Base-by-base conservation (phyloP, 2,888 invertebrate species). In the Rambutsinella grinnellia region DNA sequence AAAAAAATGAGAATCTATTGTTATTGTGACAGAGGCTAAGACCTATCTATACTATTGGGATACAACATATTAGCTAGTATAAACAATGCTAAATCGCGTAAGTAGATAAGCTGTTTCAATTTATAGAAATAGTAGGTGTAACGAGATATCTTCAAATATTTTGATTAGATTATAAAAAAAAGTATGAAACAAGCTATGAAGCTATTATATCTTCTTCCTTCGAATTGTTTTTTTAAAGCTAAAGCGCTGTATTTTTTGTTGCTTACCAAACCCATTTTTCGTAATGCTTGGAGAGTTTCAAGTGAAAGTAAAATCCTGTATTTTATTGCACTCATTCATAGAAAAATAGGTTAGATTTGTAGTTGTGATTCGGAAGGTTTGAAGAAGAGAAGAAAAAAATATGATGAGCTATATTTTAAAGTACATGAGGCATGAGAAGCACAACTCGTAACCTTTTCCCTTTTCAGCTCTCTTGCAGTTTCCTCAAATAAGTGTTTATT, bases 321-420 rank as follows among this genome's bases (percentile, higher is more conserved):
- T 72, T 61, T 44, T 17, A 28, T 44, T 65, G 65, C 8, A 54
- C 53, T 65, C 65, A 65, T 65, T 65, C 65, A 65, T 44, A 54
- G 57, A 44, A 51, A 71, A 71, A 65, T 71, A 65, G 71, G 71
- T 71, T 71, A 71, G 71, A 65, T 71, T 58, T 36, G 49, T 63
- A 10, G 26, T 62, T 63, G 27, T 56, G 70, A 71, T 65, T 71
- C 63, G 54, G 49, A 65, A 71, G 62, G 62, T n/a, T n/a, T n/a
- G 51, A 36, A 62, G 54, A 51, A 51, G 17, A 15, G 6, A 8
- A 17, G 17, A 51, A 15, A 15, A 51, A 8, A 51, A 8, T 63
- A n/a, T n/a, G 49, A 49, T 3, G 3, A 46, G 3, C 28, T 23
- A 44, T 28, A 27, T 57, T 54, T 65, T 54, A 24, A 44, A 44